phyloP scores from a whole-genome alignment of 2,797 vertebrate genomes.

The Nothura maculosa region DNA sequence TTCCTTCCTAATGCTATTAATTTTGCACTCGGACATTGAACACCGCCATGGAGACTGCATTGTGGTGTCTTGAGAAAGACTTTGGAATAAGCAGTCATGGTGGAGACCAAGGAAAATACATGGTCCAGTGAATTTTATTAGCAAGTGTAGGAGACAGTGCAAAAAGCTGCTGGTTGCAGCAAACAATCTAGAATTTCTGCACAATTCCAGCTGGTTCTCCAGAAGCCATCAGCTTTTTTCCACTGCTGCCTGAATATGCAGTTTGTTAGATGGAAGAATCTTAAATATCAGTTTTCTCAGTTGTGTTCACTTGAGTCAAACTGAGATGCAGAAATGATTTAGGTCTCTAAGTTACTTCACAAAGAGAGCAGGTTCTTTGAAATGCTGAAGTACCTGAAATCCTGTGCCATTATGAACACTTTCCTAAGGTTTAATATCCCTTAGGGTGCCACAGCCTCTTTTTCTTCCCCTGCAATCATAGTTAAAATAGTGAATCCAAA shows the following conservation, averaged over 20 bases:
- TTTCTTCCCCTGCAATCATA: not conserved
- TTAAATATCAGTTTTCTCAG: not conserved
- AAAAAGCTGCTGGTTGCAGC: not conserved
- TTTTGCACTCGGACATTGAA: not conserved
- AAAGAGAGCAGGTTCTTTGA: not conserved
- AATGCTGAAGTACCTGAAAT: not conserved
- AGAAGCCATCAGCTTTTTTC: not conserved
- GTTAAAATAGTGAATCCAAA: not conserved
- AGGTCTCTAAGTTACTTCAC: not conserved
- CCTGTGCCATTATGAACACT: not conserved
- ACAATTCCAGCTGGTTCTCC: not conserved
- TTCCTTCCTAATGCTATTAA: not conserved
- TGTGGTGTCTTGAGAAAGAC: not conserved
- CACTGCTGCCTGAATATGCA: not conserved
- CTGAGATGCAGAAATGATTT: not conserved
- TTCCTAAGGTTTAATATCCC: not conserved
- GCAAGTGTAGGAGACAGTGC: not conserved
- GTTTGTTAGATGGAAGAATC: not conserved
- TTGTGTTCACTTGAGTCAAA: not conserved
- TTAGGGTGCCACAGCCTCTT: not conserved
- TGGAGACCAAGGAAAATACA: not conserved
- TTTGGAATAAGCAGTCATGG: not conserved
- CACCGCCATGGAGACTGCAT: not conserved
- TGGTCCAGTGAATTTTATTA: not conserved
- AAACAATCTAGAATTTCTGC: not conserved